phyloP scores from a whole-genome alignment of 35 echinoderm and acorn worm species.

The Ophioderma brevispina region DNA sequence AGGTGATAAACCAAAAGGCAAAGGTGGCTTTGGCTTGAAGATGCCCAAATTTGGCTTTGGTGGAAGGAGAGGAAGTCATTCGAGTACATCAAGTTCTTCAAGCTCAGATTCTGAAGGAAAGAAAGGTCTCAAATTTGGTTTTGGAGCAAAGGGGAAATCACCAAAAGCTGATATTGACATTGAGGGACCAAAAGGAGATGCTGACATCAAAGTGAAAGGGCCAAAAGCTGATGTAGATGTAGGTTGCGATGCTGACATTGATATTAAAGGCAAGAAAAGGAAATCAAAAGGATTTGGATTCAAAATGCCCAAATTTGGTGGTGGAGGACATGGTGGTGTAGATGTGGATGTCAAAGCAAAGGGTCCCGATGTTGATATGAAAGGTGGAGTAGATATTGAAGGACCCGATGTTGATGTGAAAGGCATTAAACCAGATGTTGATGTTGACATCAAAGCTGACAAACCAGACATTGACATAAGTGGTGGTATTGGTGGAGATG shows the following conservation, averaged over 20 bases:
- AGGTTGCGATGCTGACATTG: conserved; percentile 9
- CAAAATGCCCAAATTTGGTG: conserved; percentile 37
- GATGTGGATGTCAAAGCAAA: conserved; percentile 43
- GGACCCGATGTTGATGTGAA: conserved; percentile 30
- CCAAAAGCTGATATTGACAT: conserved; percentile 2
- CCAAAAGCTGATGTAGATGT: conserved; percentile 34
- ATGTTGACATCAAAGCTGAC: conserved; percentile 46
- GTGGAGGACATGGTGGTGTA: conserved; percentile 21
- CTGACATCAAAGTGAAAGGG: conserved; percentile 18
- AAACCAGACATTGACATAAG: conserved; percentile 46
- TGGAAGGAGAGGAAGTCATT: conserved; percentile 31
- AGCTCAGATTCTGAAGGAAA: conserved; percentile 21
- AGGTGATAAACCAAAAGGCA: conserved; percentile 45
- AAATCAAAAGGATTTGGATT: conserved; percentile 37
- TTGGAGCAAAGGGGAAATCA: conserved; percentile 27
- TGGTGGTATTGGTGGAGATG: not conserved
- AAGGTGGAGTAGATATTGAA: conserved; percentile 29
- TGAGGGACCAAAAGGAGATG: conserved; percentile 36
- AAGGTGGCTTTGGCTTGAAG: conserved; percentile 60
- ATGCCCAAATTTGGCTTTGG: conserved; percentile 61
- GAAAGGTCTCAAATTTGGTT: conserved; percentile 39
- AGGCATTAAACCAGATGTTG: conserved; percentile 39
- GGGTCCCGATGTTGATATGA: conserved; percentile 54
- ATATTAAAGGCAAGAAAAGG: not conserved
- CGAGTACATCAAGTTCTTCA: not conserved